Evolutionary conservation across 2,888 invertebrate genomes (phyloP), one percentile per base, ranked within the genome.

Genomic region (Thysanoteuthis rhombus): DNA sequence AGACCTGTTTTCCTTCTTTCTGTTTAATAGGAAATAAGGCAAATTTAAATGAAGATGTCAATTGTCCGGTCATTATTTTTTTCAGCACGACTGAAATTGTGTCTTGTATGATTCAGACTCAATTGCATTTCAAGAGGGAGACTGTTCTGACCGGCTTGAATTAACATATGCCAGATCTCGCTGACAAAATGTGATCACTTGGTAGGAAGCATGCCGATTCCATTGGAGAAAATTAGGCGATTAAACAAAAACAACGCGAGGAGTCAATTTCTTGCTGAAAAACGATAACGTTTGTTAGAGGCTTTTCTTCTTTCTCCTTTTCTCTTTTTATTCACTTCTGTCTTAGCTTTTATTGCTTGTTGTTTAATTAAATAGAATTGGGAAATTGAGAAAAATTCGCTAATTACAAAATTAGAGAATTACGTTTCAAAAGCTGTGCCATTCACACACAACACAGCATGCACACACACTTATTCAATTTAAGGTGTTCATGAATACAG

Each of bases 211-310:
- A 75, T 75, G 36, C n/a, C 75, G 36, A 75, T 75, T 75, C 16
- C 75, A n/a, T n/a, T 75, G 75, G 75, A 75, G n/a, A 75, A 75
- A 75, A 75, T 75, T 75, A 75, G 75, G n/a, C 75, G 75, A 75
- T 75, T 75, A 75, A 75, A n/a, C 36, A n/a, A 10, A n/a, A 36
- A 75, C n/a, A n/a, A 75, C 8, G n/a, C 75, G n/a, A 75, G n/a
- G 75, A 75, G 75, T 75, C 75, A 75, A 75, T 75, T 75, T 75
- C 75, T 3, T 5, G n/a, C n/a, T n/a, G 75, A 75, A 75, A 75
- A 75, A 36, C 75, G n/a, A 75, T 36, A 75, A 75, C 75, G 75
- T 75, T 75, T 75, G 75, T 75, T 75, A 4, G 75, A 75, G 75
- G 75, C 36, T 25, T n/a, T 75, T n/a, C 36, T 75, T n/a, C n/a